phyloP scores from a whole-genome alignment of 2,797 vertebrate genomes.

The Emys orbicularis region DNA sequence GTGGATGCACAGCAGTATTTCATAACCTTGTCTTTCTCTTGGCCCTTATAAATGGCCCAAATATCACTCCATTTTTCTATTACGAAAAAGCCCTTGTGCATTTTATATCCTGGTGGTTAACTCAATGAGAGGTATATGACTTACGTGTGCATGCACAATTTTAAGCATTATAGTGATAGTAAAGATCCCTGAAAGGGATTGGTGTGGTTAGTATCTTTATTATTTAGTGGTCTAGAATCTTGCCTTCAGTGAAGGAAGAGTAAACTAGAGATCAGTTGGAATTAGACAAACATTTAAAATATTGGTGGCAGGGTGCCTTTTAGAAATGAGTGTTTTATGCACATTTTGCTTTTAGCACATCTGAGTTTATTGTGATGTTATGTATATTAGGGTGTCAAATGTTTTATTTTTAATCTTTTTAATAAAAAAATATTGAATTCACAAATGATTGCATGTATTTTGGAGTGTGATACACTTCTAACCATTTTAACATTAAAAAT shows the following conservation, averaged over 20 bases:
- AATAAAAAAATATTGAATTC: constrained; percentile 60
- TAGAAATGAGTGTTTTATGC: constrained; percentile 63
- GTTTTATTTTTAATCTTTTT: constrained; percentile 70
- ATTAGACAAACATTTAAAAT: not conserved
- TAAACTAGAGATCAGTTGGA: constrained; percentile 42
- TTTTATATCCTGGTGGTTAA: not conserved
- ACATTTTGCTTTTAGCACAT: constrained; percentile 66
- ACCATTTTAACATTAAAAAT: not conserved
- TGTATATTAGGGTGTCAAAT: constrained; percentile 72
- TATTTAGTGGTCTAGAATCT: constrained; percentile 7
- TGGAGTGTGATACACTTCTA: constrained; percentile 14
- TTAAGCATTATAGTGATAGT: constrained; percentile 41
- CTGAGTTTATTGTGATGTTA: constrained; percentile 59
- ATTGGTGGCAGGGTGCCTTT: constrained; percentile 68
- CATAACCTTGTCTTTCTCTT: constrained; percentile 25
- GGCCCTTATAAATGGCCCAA: constrained; percentile 25
- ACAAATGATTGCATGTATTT: not conserved
- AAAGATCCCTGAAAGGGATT: constrained; percentile 65
- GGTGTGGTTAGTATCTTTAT: constrained; percentile 17
- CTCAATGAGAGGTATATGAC: constrained; percentile 15
- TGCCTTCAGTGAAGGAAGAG: constrained; percentile 67
- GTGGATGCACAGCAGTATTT: constrained; percentile 32
- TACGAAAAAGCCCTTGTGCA: constrained; percentile 13
- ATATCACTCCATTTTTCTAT: constrained; percentile 34
- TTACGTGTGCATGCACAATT: constrained; percentile 35